Base-by-base conservation (phyloP, 2,797 vertebrate species). In the Craterocephalus amniculus region DNA sequence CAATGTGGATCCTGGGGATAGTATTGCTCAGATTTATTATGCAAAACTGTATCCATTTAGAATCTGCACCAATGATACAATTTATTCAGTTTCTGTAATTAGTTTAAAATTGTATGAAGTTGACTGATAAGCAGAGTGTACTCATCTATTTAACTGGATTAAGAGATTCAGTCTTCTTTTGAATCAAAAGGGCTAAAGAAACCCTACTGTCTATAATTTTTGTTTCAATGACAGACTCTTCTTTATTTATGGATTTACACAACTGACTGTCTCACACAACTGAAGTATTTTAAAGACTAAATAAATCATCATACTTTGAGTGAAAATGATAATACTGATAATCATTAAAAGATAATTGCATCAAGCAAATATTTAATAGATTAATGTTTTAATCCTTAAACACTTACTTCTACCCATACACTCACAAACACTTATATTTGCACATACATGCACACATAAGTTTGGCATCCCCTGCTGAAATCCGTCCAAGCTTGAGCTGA, bases 401-500 rank as follows among this genome's bases (percentile, higher is more conserved):
- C n/a, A n/a, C n/a, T 45, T 45, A 45, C 20, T 45, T 45, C 36
- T 38, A 38, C 13, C 36, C 13, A 4, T 38, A 38, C 13, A 38
- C 36, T 14, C 36, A 38, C 36, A 14, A 38, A 14, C 36, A 38
- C 3, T 3, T 13, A 14, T 38, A 14, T 38, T 38, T 14, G 36
- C 14, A 14, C 38, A 40, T 16, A 40, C 9, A 40, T 36, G 31
- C 27, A 48, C 40, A 51, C 40, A 56, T 43, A 34, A 58, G 24
- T 40, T 48, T 36, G 55, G 31, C 27, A 67, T 70, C 52, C 57
- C 57, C 11, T 67, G 38, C 61, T 72, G 55, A 64, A 66, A 78
- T 74, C 72, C 68, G 72, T 55, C 31, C 78, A 78, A 86, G 64
- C 79, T 49, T 61, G 0, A 11, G 49, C 57, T 72, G 76, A 82